A percentile compares a stretch with the other conserved stretches of the same genome.
Conservation (phyloP, 2,113 vertebrate genomes). For the Miniopterus natalensis region DNA sequence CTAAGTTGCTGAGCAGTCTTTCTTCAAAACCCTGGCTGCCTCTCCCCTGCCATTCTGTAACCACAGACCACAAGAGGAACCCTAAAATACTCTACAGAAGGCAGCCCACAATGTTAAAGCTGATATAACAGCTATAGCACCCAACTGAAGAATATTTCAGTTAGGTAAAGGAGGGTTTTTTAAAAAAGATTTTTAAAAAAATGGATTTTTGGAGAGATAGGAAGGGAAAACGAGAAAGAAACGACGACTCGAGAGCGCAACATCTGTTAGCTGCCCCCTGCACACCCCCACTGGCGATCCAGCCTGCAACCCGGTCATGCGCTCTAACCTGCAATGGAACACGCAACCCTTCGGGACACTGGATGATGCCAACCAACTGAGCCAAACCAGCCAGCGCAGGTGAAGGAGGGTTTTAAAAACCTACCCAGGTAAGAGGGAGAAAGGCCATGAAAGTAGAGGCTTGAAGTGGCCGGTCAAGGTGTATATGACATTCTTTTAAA, state of each 20-base stretch:
- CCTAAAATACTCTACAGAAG: slow-evolving; percentile 25
- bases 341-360: neutral
- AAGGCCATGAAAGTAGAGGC: too few relatives aligned
- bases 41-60: slow-evolving; percentile 16
- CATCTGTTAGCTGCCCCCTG: neutral
- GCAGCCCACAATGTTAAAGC: neutral
- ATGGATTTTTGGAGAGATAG: neutral
- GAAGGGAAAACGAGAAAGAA: neutral
- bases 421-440: neutral
- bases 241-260: neutral
- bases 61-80: slow-evolving; percentile 58
- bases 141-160: neutral
- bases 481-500: neutral
- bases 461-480: neutral
- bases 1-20: neutral
- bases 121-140: neutral
- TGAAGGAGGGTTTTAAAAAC: neutral
- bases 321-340: neutral
- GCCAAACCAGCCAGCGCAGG: neutral
- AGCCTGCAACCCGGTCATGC: neutral
- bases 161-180: neutral
- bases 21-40: slow-evolving; percentile 44
- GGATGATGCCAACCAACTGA: neutral
- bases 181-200: too few relatives aligned
- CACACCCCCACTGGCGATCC: neutral